A percentile compares a stretch with the other conserved stretches of the same genome.
These are phyloP conservation scores for Agrilus planipennis DNA, from an alignment of 1,140 invertebrate species.

Conservation along the genomic window DNA sequence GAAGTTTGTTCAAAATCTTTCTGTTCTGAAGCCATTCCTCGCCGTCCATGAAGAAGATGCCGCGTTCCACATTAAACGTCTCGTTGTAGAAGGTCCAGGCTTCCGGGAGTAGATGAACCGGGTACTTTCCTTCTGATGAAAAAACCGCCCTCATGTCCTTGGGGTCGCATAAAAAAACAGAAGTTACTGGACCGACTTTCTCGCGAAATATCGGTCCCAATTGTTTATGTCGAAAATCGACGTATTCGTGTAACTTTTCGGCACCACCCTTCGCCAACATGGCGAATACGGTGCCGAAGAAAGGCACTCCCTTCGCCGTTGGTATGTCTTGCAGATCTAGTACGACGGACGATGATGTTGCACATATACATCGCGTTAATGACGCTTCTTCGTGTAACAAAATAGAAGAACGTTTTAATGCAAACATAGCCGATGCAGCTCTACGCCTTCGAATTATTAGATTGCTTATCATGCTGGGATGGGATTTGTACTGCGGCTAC, in stretches of 20 bases:
- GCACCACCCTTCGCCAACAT: conserved; percentile 40
- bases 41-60: conserved; percentile 80
- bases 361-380: not conserved
- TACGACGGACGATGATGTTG: not conserved
- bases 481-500: not conserved
- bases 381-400: not conserved
- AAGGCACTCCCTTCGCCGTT: conserved; percentile 37
- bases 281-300: conserved; percentile 42
- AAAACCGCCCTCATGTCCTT: conserved; percentile 59
- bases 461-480: not conserved
- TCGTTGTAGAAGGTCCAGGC: conserved; percentile 72
- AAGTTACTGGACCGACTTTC: conserved; percentile 48
- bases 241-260: conserved; percentile 54
- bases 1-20: conserved; percentile 57
- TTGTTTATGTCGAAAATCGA: conserved; percentile 55
- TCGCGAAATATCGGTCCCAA: conserved; percentile 67
- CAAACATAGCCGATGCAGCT: not conserved
- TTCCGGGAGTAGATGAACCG: conserved; percentile 67
- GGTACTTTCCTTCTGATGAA: conserved; percentile 59
- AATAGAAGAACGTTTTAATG: too few species aligned
- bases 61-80: conserved; percentile 53
- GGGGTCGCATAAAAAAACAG: conserved; percentile 60
- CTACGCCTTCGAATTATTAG: not conserved
- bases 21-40: conserved; percentile 63
- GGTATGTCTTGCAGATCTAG: conserved; percentile 29